These are phyloP conservation scores for Forbesichthys agassizii DNA, from an alignment of 2,113 vertebrate species.

Conservation along the genomic window DNA sequence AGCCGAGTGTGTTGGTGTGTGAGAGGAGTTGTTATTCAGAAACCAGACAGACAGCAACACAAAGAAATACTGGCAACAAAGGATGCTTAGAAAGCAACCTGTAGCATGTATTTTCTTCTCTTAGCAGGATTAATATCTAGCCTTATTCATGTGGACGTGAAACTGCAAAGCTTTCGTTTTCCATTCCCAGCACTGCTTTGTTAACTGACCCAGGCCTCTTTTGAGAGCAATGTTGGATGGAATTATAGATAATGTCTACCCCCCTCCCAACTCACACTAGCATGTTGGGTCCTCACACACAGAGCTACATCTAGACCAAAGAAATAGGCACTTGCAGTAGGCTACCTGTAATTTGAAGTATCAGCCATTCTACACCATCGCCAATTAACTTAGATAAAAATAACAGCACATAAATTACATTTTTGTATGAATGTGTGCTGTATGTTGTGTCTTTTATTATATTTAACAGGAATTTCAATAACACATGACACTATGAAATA, in stretches of 20 bases:
- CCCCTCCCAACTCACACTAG: conserved; percentile 15
- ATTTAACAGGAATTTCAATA: no score
- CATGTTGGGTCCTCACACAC: conserved; percentile 39
- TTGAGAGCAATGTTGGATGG: conserved; percentile 61
- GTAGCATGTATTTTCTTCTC: conserved; percentile 80
- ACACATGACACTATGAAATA: no score
- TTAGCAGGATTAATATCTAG: conserved; percentile 80
- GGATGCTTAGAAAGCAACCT: conserved; percentile 81
- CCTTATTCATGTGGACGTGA: conserved; percentile 77
- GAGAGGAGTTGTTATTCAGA: conserved; percentile 70
- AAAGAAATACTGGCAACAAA: conserved; percentile 77
- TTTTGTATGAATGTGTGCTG: conserved; percentile 21
- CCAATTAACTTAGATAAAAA: conserved; percentile 44
- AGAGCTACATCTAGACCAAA: conserved; percentile 55
- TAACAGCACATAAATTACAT: conserved; percentile 16
- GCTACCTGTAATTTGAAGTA: conserved; percentile 46
- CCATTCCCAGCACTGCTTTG: conserved; percentile 73
- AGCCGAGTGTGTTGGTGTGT: conserved; percentile 59
- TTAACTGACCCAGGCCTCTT: conserved; percentile 69
- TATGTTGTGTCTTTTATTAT: no score
- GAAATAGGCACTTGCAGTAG: conserved; percentile 44
- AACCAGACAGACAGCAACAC: conserved; percentile 73
- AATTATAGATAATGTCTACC: conserved; percentile 75
- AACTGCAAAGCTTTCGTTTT: conserved; percentile 68
- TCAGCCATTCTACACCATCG: conserved; percentile 50